phyloP scores from a whole-genome alignment of 2,113 vertebrate genomes.

The Aepyceros melampus region DNA sequence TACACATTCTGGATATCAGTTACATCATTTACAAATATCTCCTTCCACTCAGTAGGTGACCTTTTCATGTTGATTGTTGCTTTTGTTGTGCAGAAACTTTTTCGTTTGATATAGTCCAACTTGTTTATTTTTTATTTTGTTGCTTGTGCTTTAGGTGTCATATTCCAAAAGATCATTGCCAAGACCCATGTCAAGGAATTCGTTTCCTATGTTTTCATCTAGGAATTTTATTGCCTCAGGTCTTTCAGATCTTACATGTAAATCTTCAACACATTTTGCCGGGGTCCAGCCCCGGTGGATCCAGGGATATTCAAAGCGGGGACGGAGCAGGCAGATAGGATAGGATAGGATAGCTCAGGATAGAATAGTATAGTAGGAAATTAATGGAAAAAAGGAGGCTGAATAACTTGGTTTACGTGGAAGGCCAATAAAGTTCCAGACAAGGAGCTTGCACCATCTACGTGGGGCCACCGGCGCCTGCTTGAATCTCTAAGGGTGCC shows the following conservation, averaged over 20 bases:
- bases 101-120: accelerated
- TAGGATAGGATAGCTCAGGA: too few species aligned
- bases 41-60: accelerated
- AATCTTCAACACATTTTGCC: neutral
- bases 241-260: neutral
- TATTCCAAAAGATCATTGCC: neutral
- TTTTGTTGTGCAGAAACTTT: neutral
- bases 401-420: too few species aligned
- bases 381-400: too few species aligned
- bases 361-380: too few species aligned
- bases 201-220: too few species aligned
- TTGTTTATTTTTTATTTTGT: neutral
- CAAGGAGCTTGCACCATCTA: too few species aligned
- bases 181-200: accelerated
- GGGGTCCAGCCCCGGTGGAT: too few species aligned
- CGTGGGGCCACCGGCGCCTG: too few species aligned
- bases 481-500: too few species aligned
- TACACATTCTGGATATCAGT: neutral
- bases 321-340: too few species aligned
- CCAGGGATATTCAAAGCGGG: too few species aligned
- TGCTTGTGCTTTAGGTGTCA: neutral
- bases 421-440: too few species aligned
- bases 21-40: neutral
- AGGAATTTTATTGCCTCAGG: neutral
- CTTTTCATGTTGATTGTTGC: neutral